Evolutionary conservation across 2,888 invertebrate genomes (phyloP).

Genomic region (Prosapia bicincta): DNA sequence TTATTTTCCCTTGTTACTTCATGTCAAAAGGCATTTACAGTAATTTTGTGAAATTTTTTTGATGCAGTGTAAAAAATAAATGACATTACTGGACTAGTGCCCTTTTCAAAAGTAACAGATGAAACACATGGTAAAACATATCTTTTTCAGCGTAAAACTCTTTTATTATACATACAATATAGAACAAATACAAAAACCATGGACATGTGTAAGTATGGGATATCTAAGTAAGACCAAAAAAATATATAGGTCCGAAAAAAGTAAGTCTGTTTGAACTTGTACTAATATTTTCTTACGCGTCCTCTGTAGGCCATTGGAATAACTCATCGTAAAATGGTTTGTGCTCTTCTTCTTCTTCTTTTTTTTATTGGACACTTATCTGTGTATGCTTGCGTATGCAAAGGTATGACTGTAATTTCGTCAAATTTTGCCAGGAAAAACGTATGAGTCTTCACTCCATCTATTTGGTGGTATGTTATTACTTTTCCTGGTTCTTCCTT

Average conservation of each 20-base stretch:
- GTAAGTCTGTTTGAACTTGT: too few relatives aligned
- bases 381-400: neutral
- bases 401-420: neutral
- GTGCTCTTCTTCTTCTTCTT: neutral
- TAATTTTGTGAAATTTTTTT: neutral
- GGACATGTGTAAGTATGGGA: neutral
- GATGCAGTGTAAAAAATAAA: neutral
- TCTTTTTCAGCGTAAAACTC: neutral
- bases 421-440: neutral
- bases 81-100: neutral
- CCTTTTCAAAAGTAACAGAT: neutral
- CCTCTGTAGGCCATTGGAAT: neutral
- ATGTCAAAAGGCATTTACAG: neutral
- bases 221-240: neutral
- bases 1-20: neutral
- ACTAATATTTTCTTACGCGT: neutral
- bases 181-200: neutral
- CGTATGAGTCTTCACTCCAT: neutral
- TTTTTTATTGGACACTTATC: neutral
- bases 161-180: neutral
- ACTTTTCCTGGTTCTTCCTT: neutral
- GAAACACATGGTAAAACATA: neutral
- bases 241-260: neutral
- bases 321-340: neutral
- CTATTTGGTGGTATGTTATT: neutral